phyloP scores from a whole-genome alignment of 2,113 vertebrate genomes.

The Amblyopsis rosae region DNA sequence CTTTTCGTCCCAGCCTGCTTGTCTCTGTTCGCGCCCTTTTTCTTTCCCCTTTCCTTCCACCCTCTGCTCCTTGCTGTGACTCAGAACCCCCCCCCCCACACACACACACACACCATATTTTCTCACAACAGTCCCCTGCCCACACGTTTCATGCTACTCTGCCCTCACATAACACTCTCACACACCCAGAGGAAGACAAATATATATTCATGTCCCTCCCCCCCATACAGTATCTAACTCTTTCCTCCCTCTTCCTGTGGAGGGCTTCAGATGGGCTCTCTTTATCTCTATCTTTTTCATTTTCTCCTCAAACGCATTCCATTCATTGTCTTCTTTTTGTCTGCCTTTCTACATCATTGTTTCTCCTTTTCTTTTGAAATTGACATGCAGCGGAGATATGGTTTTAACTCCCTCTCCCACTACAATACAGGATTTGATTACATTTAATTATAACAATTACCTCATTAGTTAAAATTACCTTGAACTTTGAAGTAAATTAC shows the following conservation, averaged over 20 bases:
- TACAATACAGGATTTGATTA: slow-evolving; percentile 16
- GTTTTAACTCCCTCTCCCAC: slow-evolving; percentile 25
- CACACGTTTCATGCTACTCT: slow-evolving; percentile 54
- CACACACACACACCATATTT: slow-evolving; percentile 12
- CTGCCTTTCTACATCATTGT: slow-evolving; percentile 24
- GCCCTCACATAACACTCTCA: slow-evolving; percentile 46
- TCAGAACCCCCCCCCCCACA: slow-evolving; percentile 24
- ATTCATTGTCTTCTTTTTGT: slow-evolving; percentile 45
- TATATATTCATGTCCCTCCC: background rate
- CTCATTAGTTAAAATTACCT: background rate
- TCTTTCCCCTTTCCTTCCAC: slow-evolving; percentile 69
- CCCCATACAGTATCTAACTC: background rate
- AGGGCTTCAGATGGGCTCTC: background rate
- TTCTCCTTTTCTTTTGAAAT: slow-evolving; percentile 28
- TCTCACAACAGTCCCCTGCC: slow-evolving; percentile 60
- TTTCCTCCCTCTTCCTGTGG: background rate
- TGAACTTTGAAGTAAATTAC: background rate
- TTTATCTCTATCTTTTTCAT: background rate
- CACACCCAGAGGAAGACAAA: background rate
- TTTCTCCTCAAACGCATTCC: slow-evolving; percentile 38
- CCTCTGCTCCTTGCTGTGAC: slow-evolving; percentile 63
- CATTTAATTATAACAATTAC: background rate
- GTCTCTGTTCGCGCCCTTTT: slow-evolving; percentile 77
- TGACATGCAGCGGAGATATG: slow-evolving; percentile 43
- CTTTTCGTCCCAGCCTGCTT: slow-evolving; percentile 83